Evolutionary conservation across 2,888 invertebrate species (phyloP), one percentile per base, ranked within the genome.

Genomic region (Dysmachus trigonus): DNA sequence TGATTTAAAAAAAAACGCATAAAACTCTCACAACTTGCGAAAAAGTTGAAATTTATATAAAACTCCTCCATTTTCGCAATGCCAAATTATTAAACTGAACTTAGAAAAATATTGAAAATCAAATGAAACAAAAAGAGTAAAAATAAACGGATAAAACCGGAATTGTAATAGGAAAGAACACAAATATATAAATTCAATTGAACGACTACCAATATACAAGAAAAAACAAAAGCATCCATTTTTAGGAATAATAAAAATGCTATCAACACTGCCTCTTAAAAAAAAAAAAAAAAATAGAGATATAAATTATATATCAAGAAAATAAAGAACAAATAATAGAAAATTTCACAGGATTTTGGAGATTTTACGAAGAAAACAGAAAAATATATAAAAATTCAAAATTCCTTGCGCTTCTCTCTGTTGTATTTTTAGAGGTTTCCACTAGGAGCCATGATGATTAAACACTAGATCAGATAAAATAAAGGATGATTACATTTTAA

Each of bases 251-350:
- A 53, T 53, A 13, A 81, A 53, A 81, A 81, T 81, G 81, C 53
- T 81, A 30, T 81, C 81, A 53, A 33, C 53, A 81, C 81, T 81
- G 81, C 81, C 81, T 81, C 27, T 62, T 81, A 81, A 10, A n/a
- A n/a, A n/a, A n/a, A n/a, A n/a, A n/a, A n/a, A n/a, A n/a, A n/a
- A n/a, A 18, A 81, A 81, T 53, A 31, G 30, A 53, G 33, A 81
- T 53, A 79, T 13, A 76, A 81, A 72, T 73, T 18, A 33, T 18
- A 33, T 33, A 31, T 73, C 73, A n/a, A 33, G 10, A 73, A 73
- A 73, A 33, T 22, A 81, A 53, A 62, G 53, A 79, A n/a, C n/a
- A n/a, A 79, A 51, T 22, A 47, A 35, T 35, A 76, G 41, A 8
- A 4, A 22, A 13, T 38, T 38, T 22, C 33, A 73, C 73, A 6